Evolutionary conservation across 2,797 vertebrate species (phyloP).

Genomic region (Sus cebifrons): DNA sequence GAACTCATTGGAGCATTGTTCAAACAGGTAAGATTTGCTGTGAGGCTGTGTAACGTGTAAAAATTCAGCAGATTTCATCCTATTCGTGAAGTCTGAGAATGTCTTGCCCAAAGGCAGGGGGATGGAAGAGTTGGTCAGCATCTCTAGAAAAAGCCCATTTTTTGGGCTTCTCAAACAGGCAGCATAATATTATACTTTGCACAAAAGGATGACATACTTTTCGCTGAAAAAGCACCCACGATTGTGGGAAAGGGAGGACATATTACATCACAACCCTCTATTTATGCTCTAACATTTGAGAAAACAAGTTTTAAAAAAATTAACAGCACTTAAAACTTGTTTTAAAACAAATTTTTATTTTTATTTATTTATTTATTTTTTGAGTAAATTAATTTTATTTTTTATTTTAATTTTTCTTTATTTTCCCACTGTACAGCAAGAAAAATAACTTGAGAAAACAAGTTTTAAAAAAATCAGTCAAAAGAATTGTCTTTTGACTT

Average conservation of each 20-base stretch:
- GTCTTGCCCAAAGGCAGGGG: neutral
- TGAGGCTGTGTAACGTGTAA: neutral
- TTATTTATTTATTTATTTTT: no score
- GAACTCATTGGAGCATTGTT: neutral
- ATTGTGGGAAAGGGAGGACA: neutral
- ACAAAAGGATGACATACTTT: conserved; percentile 25
- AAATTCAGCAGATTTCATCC: neutral
- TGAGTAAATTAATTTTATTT: no score
- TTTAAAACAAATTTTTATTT: no score
- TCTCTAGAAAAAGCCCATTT: conserved; percentile 23
- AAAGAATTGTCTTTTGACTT: conserved; percentile 2
- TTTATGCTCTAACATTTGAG: conserved; percentile 21
- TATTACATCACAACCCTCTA: neutral
- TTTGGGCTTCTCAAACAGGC: neutral
- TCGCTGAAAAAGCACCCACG: conserved; percentile 2
- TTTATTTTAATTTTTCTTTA: no score
- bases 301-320: neutral
- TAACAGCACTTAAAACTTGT: no score
- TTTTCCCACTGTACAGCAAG: no score
- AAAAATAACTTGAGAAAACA: no score
- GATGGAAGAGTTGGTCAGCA: neutral
- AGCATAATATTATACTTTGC: neutral
- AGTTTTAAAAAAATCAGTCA: neutral
- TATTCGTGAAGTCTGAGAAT: neutral
- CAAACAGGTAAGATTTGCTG: neutral